Conservation (phyloP, 2,888 invertebrate genomes). For the Ormyrus rosae region DNA sequence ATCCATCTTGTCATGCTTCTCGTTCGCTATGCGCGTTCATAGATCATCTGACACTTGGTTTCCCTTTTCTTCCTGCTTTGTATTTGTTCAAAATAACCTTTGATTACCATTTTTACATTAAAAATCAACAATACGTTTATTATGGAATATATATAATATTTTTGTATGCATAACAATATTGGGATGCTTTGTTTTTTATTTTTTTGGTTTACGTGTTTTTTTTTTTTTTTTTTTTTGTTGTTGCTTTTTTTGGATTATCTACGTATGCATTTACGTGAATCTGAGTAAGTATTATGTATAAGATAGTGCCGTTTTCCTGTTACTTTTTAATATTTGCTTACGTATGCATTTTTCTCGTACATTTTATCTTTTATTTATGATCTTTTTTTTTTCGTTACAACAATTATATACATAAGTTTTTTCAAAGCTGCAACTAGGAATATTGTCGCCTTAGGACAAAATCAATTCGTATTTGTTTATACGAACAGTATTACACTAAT, state of each 20-base stretch:
- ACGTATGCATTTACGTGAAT: constrained; percentile 34
- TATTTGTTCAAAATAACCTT: constrained; percentile 49
- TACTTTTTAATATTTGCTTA: constrained; percentile 52
- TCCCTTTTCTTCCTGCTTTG: not conserved
- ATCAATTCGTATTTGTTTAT: constrained; percentile 24
- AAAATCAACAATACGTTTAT: constrained; percentile 52
- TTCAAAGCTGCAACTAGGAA: constrained; percentile 68
- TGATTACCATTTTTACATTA: constrained; percentile 28
- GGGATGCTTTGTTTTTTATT: constrained; percentile 30
- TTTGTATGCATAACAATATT: constrained; percentile 42
- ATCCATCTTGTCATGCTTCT: not conserved
- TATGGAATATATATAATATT: constrained; percentile 46
- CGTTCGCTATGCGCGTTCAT: no score
- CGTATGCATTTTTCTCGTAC: constrained; percentile 54
- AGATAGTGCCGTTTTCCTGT: constrained; percentile 45
- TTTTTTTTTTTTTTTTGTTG: constrained; percentile 11
- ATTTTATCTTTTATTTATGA: constrained; percentile 60
- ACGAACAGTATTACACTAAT: constrained; percentile 2
- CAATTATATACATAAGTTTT: constrained; percentile 71
- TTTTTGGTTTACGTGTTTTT: not conserved
- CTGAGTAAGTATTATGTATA: constrained; percentile 28
- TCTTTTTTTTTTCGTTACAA: constrained; percentile 66
- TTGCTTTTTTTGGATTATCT: constrained; percentile 46
- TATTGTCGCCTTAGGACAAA: constrained; percentile 73
- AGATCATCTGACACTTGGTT: not conserved